Evolutionary conservation across 2,797 vertebrate genomes (phyloP).

Genomic region (Ctenochaetus hawaiiensis): DNA sequence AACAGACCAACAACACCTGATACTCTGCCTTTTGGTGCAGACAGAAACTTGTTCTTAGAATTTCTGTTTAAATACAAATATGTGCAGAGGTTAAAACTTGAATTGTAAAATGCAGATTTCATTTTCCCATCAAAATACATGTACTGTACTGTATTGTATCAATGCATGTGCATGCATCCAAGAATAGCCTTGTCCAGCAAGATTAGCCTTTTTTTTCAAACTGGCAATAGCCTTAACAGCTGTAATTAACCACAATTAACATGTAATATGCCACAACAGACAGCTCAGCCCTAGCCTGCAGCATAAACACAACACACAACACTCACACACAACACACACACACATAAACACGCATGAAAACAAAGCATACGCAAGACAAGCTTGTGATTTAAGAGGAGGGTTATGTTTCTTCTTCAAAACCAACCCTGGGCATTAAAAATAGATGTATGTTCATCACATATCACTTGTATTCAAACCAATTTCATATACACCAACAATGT

Average conservation of each 20-base stretch:
- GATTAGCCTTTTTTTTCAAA: conserved; percentile 13
- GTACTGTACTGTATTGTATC: too few species aligned
- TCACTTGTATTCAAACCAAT: neutral
- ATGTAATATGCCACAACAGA: conserved; percentile 44
- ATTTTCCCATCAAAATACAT: too few species aligned
- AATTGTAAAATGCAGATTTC: neutral
- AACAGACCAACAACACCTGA: conserved; percentile 26
- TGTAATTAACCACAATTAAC: conserved; percentile 54
- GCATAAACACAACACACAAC: conserved; percentile 39
- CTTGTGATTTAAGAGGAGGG: conserved; percentile 1
- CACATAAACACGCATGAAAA: neutral
- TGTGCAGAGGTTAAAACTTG: neutral
- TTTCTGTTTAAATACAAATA: neutral
- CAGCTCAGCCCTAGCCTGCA: conserved; percentile 62
- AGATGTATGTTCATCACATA: neutral
- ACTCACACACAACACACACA: conserved; percentile 9
- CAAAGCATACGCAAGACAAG: neutral
- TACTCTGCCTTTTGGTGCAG: neutral
- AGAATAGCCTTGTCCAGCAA: conserved; percentile 25
- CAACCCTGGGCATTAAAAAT: neutral
- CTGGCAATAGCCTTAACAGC: conserved; percentile 29
- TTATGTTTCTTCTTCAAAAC: neutral
- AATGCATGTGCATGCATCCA: neutral
- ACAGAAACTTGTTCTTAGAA: conserved; percentile 1
- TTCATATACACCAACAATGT: neutral